Evolutionary conservation across 2,888 invertebrate species (phyloP), one percentile per base, ranked within the genome.

Genomic region (Carcina quercana): DNA sequence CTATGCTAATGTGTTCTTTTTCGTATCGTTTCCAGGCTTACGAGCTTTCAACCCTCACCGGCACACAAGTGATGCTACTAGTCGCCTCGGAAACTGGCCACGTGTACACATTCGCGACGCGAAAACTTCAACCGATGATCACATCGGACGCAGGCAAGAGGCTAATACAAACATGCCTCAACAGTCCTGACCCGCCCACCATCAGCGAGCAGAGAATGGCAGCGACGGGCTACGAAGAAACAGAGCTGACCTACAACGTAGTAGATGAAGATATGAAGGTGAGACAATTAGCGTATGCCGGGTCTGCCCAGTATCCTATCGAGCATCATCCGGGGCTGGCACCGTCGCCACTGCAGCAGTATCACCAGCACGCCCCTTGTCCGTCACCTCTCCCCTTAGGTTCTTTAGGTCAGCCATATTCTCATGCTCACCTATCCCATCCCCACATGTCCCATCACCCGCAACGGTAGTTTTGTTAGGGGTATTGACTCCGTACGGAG

Each of bases 71-170:
- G 75, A 99, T 99, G 98, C 87, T 99, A 59, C 87, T 99, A 66
- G 98, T 99, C 47, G 98, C 98, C 40, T 97, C 96, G 45, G 98
- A 98, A 82, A 98, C 98, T 12, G 98, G 98, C 32, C 99, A 99
- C 86, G 99, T 99, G 61, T 99, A 99, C 86, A 99, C 99, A 42
- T 99, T 98, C 86, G 98, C 99, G 43, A 99, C 99, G 51, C 90
- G 97, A 52, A 97, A 97, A 76, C 88, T 99, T 32, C 97, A 98
- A 80, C 99, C 99, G 49, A 99, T 99, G 98, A 98, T 99, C 75
- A 98, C 97, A 28, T 97, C 97, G 51, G 94, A 95, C 71, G 93
- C 94, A 38, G 98, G 98, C 50, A 98, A 99, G 79, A 94, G 97
- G 46, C 87, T 99, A 53, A 99, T 99, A 63, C 98, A 99, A 86